Base-by-base conservation (phyloP, 2,888 invertebrate species). In the Scelioninae gen. 1 region DNA sequence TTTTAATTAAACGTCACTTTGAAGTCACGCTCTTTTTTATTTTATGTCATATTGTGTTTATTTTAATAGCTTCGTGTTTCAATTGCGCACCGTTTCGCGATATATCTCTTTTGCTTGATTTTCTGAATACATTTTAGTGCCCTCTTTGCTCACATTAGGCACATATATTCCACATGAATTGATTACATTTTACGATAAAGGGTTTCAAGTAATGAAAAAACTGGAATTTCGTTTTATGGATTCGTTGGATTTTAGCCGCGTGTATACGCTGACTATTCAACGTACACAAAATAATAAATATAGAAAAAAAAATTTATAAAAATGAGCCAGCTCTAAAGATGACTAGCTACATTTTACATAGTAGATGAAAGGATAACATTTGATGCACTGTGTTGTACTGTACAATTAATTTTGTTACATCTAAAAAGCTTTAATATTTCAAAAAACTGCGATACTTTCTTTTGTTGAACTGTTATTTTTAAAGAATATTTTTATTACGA, bases 1-100 rank as follows among this genome's bases (percentile, higher is more conserved):
- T 79, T 83, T 83, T 76, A 83, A 83, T 83, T 83, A 83, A 78
- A 83, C 78, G 78, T 75, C 69, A 79, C 79, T 83, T 76, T 83
- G 83, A 83, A 79, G 79, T 47, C 47, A 60, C 66, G 47, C 75
- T 75, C 49, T 72, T 76, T 77, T 82, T 81, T 72, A 63, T 63
- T 77, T 66, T 77, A 31, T 66, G 66, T 53, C 74, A 79, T 72
- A 79, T 83, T 71, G 79, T 76, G 71, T 83, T 76, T 79, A 76
- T 75, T 74, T 65, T 83, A 79, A 83, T 83, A 83, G 69, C 63
- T 29, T 55, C 60, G 74, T 69, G 55, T 82, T 82, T 78, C 76
- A 82, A 77, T 82, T 76, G 76, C 49, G 58, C 49, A 53, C 38
- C 60, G 60, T 77, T 82, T 43, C 56, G 71, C 58, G 53, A 23